A percentile compares a stretch with the other conserved stretches of the same genome.
Evolutionary conservation across 2,113 vertebrate genomes (phyloP).

Genomic region (Ictalurus furcatus): DNA sequence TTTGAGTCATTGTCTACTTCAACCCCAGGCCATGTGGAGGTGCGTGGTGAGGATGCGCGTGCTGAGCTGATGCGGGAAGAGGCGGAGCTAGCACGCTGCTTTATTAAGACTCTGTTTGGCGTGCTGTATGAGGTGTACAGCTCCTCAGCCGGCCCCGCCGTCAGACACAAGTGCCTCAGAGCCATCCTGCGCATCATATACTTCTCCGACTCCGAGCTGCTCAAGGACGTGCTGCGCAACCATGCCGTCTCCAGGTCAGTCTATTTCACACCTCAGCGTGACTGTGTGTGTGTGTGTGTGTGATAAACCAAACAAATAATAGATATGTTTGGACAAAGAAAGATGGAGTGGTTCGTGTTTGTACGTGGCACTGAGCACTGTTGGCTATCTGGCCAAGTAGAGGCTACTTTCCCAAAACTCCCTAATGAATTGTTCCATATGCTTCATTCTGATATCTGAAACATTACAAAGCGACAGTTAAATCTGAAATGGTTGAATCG

Average conservation of each 20-base stretch:
- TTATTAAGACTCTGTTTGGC: constrained; percentile 98
- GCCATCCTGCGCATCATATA: constrained; percentile 99
- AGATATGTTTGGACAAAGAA: neutral
- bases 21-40: constrained; percentile 86
- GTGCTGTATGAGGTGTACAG: constrained; percentile 99
- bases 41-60: constrained; percentile 94
- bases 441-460: too few relatives aligned
- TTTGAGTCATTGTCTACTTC: neutral
- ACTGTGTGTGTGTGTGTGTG: neutral
- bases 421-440: too few relatives aligned
- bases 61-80: constrained; percentile 99
- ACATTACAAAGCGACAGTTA: too few relatives aligned
- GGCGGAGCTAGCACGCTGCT: constrained; percentile 96
- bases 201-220: constrained; percentile 98
- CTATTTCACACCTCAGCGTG: neutral
- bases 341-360: neutral
- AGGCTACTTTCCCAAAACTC: too few relatives aligned
- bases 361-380: neutral
- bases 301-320: neutral
- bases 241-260: constrained; percentile 96
- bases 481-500: too few relatives aligned
- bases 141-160: constrained; percentile 97
- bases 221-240: constrained; percentile 98
- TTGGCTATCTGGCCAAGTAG: too few relatives aligned
- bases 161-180: constrained; percentile 99